A percentile compares a stretch with the other conserved stretches of the same genome.
These are phyloP conservation scores for Anarhynchus alexandrinus DNA, from an alignment of 2,113 vertebrate species.

Conservation along the genomic window DNA sequence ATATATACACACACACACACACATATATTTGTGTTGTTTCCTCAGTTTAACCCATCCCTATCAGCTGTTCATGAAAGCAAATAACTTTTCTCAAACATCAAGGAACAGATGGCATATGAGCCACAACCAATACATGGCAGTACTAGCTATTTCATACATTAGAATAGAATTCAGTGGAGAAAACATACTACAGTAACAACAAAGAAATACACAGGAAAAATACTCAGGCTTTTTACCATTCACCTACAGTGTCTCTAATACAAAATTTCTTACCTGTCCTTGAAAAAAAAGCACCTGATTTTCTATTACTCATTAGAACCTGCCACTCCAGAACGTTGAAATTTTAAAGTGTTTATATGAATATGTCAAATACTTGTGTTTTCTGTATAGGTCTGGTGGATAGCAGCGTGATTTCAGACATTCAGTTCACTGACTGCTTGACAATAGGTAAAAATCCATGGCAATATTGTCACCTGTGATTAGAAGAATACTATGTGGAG, in stretches of 20 bases:
- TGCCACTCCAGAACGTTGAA: not conserved
- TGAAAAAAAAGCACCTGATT: not conserved
- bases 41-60: not conserved
- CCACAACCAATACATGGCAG: fast-evolving
- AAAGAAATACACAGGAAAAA: not conserved
- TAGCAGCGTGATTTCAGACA: not conserved
- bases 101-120: not conserved
- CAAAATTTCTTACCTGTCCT: not conserved
- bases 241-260: not conserved
- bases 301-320: not conserved
- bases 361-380: not conserved
- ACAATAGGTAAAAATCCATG: not conserved
- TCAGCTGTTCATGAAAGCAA: not conserved
- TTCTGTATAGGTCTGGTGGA: not conserved
- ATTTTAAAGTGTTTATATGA: not conserved
- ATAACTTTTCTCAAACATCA: not conserved
- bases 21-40: not conserved
- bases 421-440: not conserved
- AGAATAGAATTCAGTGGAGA: not conserved
- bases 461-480: not conserved
- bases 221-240: not conserved
- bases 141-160: not conserved
- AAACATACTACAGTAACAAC: not conserved
- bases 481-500: not conserved
- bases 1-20: too few species aligned